These are phyloP conservation scores for Hipposideros larvatus DNA, from an alignment of 2,797 vertebrate genomes.

Conservation along the genomic window DNA sequence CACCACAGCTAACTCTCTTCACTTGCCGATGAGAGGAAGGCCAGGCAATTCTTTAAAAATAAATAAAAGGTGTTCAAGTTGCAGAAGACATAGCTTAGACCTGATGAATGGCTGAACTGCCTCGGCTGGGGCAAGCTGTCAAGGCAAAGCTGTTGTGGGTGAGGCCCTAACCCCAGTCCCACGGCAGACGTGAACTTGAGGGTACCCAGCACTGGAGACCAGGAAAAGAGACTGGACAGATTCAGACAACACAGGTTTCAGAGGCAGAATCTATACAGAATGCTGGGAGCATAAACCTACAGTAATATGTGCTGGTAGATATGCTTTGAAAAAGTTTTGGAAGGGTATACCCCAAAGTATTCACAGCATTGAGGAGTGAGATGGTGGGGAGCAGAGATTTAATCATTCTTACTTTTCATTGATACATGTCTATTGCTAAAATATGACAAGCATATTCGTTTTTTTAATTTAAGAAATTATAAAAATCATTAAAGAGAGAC, in stretches of 20 bases:
- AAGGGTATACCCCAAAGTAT: not conserved
- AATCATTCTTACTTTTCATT: not conserved
- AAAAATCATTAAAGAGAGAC: constrained; percentile 31
- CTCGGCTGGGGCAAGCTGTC: not conserved
- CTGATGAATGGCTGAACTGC: not conserved
- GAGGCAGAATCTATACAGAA: constrained; percentile 21
- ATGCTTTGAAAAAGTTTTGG: not conserved
- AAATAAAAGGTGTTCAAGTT: not conserved
- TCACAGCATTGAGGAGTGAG: not conserved
- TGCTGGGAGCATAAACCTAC: not conserved
- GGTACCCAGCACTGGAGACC: not conserved
- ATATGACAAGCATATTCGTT: not conserved
- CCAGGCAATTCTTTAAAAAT: not conserved
- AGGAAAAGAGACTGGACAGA: not conserved
- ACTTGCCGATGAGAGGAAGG: not conserved
- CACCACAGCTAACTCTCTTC: not conserved
- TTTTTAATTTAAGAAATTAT: not conserved
- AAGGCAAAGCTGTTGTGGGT: not conserved
- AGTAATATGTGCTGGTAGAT: not conserved
- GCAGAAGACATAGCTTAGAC: not conserved
- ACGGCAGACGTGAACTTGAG: not conserved
- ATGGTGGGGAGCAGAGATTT: not conserved
- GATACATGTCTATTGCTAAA: not conserved
- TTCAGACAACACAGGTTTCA: not conserved
- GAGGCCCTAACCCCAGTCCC: not conserved